Evolutionary conservation across 2,113 vertebrate species (phyloP), one percentile per base, ranked within the genome.

Genomic region (Mastomys natalensis): DNA sequence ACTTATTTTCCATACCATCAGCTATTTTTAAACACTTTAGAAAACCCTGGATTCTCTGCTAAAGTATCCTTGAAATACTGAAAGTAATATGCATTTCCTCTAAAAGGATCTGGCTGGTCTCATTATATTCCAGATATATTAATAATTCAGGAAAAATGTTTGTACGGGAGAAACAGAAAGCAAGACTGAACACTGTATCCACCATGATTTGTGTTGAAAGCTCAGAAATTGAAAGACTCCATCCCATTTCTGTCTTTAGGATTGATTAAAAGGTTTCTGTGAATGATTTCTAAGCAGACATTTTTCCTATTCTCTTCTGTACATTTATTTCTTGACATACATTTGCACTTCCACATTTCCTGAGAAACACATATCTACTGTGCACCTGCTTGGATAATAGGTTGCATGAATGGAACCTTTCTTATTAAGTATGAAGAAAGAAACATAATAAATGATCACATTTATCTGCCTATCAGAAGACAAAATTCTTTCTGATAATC

Each of bases 81-180:
- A 68, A n/a, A 87, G 70, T 87, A 66, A 64, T 89, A 37, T 10
- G 13, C 29, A 4, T 66, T 82, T 84, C 80, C 13, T 84, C 58
- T 1, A 78, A 22, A 19, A 66, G 58, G n/a, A 15, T 74, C 40
- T 87, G 58, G 89, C 15, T 91, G 19, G 72, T 68, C 21, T 58
- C 53, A 73, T 60, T 90, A 34, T 76, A 48, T 73, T 60, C 29
- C 29, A 77, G 7, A 37, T 26, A 74, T 13, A 22, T 80, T 93
- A 92, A 87, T 93, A 93, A 87, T 45, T 91, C 78, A 13, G 64
- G 72, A 85, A 55, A 81, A 81, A 92, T 34, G 1, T 78, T 85
- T 82, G 24, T 90, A 40, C 9, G 53, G 76, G 66, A 94, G 76
- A 93, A 92, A 81, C 9, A 84, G 26, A 86, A 60, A 84, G 1